Percentiles rank a stretch among this genome's conserved stretches.
phyloP scores from a whole-genome alignment of 2,888 invertebrate genomes.

The Drosophila prostipennis region DNA sequence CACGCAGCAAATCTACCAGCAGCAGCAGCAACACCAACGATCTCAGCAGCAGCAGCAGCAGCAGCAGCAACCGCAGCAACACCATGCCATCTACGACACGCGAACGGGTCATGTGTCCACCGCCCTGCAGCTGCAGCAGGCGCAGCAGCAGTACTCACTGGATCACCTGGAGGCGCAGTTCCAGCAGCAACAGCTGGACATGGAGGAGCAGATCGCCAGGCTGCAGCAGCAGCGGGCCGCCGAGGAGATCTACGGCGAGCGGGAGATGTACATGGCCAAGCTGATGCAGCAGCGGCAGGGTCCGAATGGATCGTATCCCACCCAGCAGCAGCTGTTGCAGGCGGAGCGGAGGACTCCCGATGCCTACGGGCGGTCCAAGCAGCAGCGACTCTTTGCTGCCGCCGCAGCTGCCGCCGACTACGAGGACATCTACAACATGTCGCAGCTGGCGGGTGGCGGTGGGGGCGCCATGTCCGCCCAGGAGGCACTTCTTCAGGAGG shows the following conservation, averaged over 20 bases:
- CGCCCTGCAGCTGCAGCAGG: slow-evolving; percentile 79
- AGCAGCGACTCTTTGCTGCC: slow-evolving; percentile 83
- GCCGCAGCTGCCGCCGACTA: slow-evolving; percentile 86
- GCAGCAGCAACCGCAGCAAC: slow-evolving; percentile 82
- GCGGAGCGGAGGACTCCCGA: slow-evolving; percentile 92
- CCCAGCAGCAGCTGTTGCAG: slow-evolving; percentile 71
- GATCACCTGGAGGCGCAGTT: slow-evolving; percentile 78
- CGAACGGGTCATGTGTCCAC: slow-evolving; percentile 84
- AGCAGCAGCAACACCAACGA: slow-evolving; percentile 44
- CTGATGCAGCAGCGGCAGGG: slow-evolving; percentile 79
- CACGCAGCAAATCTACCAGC: slow-evolving; percentile 80
- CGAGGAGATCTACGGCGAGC: slow-evolving; percentile 83
- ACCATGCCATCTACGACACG: slow-evolving; percentile 85
- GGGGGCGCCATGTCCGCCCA: slow-evolving; percentile 72
- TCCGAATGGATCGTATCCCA: slow-evolving; percentile 66
- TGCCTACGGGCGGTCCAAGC: slow-evolving; percentile 90
- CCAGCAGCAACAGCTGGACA: slow-evolving; percentile 81
- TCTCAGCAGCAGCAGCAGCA: slow-evolving; percentile 48
- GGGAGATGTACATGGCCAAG: slow-evolving; percentile 84
- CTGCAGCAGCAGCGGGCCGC: slow-evolving; percentile 75
- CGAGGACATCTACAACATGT: slow-evolving; percentile 89
- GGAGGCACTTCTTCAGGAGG: slow-evolving; percentile 80
- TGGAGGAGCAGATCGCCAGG: slow-evolving; percentile 78
- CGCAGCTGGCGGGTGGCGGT: slow-evolving; percentile 67
- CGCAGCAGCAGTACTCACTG: slow-evolving; percentile 78